A percentile compares a stretch with the other conserved stretches of the same genome.
These are phyloP conservation scores for Latheticus oryzae DNA, from an alignment of 2,888 invertebrate genomes.

Conservation along the genomic window DNA sequence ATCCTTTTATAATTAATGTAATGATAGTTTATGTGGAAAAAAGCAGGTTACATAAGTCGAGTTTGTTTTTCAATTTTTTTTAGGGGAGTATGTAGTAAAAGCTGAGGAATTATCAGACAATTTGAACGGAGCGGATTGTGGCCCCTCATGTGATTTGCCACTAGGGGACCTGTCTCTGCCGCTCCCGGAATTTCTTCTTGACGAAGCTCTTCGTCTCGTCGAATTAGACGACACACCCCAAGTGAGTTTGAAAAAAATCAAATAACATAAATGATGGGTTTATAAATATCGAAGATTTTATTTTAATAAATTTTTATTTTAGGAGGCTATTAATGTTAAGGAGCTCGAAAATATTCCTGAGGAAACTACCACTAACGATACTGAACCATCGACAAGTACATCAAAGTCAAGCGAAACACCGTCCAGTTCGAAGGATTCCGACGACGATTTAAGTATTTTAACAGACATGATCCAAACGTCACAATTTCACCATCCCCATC, in stretches of 20 bases:
- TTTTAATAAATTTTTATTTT: constrained; percentile 16
- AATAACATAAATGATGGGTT: neutral
- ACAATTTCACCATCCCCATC: constrained; percentile 72
- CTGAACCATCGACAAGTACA: constrained; percentile 52
- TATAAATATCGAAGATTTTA: constrained; percentile 2
- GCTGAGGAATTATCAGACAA: constrained; percentile 57
- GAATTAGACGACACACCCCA: constrained; percentile 72
- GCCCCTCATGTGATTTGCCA: constrained; percentile 69
- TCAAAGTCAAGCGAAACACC: constrained; percentile 45
- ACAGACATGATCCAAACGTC: constrained; percentile 75
- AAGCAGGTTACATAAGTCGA: constrained; percentile 18
- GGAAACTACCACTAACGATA: constrained; percentile 38
- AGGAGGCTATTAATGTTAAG: constrained; percentile 59
- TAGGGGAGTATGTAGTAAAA: constrained; percentile 74
- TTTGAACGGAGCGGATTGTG: constrained; percentile 57
- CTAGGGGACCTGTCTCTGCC: constrained; percentile 69
- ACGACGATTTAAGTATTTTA: constrained; percentile 67
- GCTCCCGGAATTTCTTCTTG: constrained; percentile 74
- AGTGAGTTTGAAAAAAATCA: constrained; percentile 59
- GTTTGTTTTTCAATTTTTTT: constrained; percentile 46
- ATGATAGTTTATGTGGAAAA: constrained; percentile 19
- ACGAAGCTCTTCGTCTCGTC: constrained; percentile 80
- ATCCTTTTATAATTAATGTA: constrained; percentile 30
- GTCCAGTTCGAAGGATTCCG: constrained; percentile 54
- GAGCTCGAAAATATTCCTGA: constrained; percentile 57